Conservation (phyloP, 2,888 invertebrate genomes). For the Ecliptopera silaceata region DNA sequence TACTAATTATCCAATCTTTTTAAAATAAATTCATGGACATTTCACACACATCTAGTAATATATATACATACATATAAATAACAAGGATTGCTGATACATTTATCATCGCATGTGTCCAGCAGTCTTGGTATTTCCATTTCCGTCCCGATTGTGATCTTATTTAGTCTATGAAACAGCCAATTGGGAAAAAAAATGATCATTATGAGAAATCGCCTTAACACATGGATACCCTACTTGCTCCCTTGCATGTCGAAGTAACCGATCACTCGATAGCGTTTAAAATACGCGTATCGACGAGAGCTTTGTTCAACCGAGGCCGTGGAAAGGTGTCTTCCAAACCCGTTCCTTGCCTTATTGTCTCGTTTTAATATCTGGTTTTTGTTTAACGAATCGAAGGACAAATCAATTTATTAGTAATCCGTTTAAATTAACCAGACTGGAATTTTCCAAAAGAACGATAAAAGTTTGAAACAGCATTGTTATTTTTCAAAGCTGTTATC, state of each 20-base stretch:
- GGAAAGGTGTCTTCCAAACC: conserved; percentile 48
- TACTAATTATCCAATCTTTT: too few species aligned
- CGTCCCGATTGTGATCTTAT: too few species aligned
- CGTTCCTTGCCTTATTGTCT: conserved; percentile 38
- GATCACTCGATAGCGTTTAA: conserved; percentile 22
- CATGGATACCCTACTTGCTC: conserved; percentile 11
- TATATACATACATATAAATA: too few species aligned
- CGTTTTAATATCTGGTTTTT: conserved; percentile 32
- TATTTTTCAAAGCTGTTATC: too few species aligned
- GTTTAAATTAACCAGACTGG: conserved; percentile 21
- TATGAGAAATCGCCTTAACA: neutral
- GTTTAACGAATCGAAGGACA: conserved; percentile 27
- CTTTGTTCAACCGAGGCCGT: conserved; percentile 47
- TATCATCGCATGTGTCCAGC: too few species aligned
- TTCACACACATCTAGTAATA: too few species aligned
- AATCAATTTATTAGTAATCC: conserved; percentile 27
- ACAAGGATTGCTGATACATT: too few species aligned
- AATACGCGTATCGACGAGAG: conserved; percentile 25
- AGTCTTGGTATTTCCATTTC: too few species aligned
- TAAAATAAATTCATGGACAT: too few species aligned
- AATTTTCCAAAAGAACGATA: conserved; percentile 1
- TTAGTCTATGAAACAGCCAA: neutral
- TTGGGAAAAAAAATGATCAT: neutral
- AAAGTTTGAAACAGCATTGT: neutral
- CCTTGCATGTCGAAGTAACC: conserved; percentile 20